Evolutionary conservation across 2,888 invertebrate genomes (phyloP).

Genomic region (Sesia bembeciformis): DNA sequence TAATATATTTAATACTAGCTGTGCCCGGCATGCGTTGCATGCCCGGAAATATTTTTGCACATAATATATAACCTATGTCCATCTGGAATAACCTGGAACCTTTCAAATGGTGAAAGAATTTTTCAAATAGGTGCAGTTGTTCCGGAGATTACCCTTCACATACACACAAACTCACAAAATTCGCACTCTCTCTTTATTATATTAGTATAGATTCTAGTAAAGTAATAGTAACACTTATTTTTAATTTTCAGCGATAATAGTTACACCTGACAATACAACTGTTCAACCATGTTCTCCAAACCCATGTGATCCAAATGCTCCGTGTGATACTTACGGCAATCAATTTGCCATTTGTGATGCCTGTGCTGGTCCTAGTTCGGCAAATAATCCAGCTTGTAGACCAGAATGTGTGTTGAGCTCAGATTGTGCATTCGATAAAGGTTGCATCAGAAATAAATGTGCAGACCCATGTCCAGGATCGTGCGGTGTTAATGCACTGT

Average conservation of each 20-base stretch:
- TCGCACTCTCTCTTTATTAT: no score
- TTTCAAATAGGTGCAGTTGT: no score
- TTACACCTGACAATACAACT: constrained; percentile 75
- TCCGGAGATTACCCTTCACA: no score
- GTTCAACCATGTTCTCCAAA: constrained; percentile 83
- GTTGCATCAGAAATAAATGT: constrained; percentile 84
- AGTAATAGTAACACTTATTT: constrained; percentile 1
- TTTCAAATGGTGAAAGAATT: no score
- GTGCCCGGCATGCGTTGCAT: no score
- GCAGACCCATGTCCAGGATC: constrained; percentile 86
- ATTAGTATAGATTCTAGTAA: background rate
- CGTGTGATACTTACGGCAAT: constrained; percentile 81
- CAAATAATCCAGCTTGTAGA: constrained; percentile 82
- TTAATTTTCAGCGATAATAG: constrained; percentile 56
- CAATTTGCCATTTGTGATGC: constrained; percentile 86
- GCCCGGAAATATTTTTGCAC: no score
- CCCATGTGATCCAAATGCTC: constrained; percentile 80
- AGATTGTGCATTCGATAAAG: constrained; percentile 85
- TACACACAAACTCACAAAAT: no score
- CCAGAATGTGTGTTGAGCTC: constrained; percentile 88
- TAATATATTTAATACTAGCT: background rate
- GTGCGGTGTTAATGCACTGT: constrained; percentile 83
- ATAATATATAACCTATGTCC: no score
- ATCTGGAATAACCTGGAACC: no score
- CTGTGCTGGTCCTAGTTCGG: constrained; percentile 80